These are phyloP conservation scores for Zaprionus camerounensis DNA, from an alignment of 1,140 invertebrate species.

Conservation along the genomic window DNA sequence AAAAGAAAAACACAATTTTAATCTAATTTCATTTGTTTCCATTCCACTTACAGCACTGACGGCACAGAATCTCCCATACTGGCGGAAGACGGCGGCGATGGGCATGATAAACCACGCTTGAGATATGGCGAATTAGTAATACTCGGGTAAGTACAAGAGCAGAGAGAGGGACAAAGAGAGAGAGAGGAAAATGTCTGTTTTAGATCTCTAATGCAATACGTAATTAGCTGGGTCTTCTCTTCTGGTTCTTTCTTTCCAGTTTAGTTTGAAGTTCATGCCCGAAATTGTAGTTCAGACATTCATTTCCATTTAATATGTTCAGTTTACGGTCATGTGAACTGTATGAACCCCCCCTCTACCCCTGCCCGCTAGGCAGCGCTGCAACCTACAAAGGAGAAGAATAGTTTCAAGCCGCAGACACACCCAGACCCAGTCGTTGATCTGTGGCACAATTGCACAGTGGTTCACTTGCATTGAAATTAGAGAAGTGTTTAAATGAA, in stretches of 20 bases:
- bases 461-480: slow-evolving; percentile 12
- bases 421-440: slow-evolving; percentile 13
- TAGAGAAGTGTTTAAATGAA: not conserved
- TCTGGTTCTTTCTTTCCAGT: not conserved
- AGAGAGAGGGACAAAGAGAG: not conserved
- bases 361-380: not conserved
- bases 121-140: slow-evolving; percentile 97
- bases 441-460: slow-evolving; percentile 13
- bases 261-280: not conserved
- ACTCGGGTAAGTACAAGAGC: slow-evolving; percentile 90
- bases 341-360: not conserved
- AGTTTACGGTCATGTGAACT: slow-evolving; percentile 6
- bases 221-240: not conserved
- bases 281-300: not conserved
- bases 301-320: not conserved
- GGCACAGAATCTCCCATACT: slow-evolving; percentile 89
- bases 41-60: slow-evolving; percentile 86
- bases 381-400: slow-evolving; percentile 5
- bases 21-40: slow-evolving; percentile 24
- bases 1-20: slow-evolving; percentile 3
- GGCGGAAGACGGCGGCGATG: slow-evolving; percentile 88
- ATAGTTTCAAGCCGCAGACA: slow-evolving; percentile 2
- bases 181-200: not conserved
- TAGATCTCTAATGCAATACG: not conserved
- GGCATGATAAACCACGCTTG: slow-evolving; percentile 89